A percentile compares a stretch with the other conserved stretches of the same genome.
phyloP scores from a whole-genome alignment of 2,797 vertebrate genomes.

The Lagodon rhomboides region DNA sequence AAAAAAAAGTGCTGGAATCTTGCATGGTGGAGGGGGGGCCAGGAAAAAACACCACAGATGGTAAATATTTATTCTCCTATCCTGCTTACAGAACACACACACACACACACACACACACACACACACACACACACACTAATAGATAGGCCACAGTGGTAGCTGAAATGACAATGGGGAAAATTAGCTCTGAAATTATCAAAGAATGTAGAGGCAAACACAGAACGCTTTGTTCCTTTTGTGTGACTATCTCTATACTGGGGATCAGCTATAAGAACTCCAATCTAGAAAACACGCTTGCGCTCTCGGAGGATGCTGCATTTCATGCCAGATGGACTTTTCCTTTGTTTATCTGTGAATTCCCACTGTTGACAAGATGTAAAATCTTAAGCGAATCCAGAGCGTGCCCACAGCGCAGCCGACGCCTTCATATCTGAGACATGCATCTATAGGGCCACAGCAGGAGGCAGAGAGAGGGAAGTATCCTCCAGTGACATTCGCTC shows the following conservation, averaged over 20 bases:
- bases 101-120: constrained; percentile 47
- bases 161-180: constrained; percentile 69
- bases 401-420: constrained; percentile 21
- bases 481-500: constrained; percentile 65
- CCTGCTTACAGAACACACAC: constrained; percentile 77
- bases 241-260: constrained; percentile 60
- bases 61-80: constrained; percentile 88
- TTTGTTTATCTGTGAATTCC: constrained; percentile 74
- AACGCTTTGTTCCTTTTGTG: constrained; percentile 70
- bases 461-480: constrained; percentile 48
- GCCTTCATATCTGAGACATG: constrained; percentile 60
- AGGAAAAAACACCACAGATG: constrained; percentile 77
- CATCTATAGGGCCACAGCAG: constrained; percentile 67
- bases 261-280: constrained; percentile 68
- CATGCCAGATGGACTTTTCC: constrained; percentile 62
- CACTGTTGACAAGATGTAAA: constrained; percentile 66
- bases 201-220: constrained; percentile 64
- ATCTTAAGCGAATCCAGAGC: constrained; percentile 60
- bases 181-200: constrained; percentile 75
- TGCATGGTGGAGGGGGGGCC: constrained; percentile 37
- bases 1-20: constrained; percentile 76
- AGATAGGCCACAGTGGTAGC: constrained; percentile 54
- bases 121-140: constrained; percentile 50
- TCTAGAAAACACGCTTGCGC: constrained; percentile 60
- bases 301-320: constrained; percentile 57